These are phyloP conservation scores for Gymnorhina tibicen DNA, from an alignment of 2,113 vertebrate species.

Conservation along the genomic window DNA sequence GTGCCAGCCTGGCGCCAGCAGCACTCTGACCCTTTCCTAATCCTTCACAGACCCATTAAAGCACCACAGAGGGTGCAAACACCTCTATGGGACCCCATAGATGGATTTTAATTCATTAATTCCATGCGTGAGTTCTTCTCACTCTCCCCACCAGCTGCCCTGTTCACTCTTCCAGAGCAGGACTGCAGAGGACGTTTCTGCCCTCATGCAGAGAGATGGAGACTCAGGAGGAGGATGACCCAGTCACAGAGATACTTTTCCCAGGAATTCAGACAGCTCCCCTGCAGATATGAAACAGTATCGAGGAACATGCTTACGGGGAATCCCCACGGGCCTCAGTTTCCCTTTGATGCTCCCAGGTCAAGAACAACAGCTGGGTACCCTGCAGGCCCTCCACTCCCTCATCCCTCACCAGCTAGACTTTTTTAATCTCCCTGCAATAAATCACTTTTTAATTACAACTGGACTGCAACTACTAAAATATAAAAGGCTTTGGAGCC, in stretches of 20 bases:
- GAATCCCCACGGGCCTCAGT: rapidly evolving
- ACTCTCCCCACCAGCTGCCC: background rate
- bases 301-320: background rate
- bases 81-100: background rate
- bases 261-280: background rate
- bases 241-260: background rate
- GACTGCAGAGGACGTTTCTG: rapidly evolving
- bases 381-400: rapidly evolving
- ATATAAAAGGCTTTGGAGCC: background rate
- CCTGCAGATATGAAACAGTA: background rate
- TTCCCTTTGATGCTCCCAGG: background rate
- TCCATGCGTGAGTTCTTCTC: background rate
- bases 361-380: rapidly evolving
- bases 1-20: rapidly evolving
- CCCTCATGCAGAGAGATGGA: background rate
- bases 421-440: background rate
- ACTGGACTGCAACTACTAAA: background rate
- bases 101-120: background rate
- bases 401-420: background rate
- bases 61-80: background rate
- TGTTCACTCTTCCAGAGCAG: background rate
- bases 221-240: background rate
- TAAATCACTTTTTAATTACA: background rate
- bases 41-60: background rate
- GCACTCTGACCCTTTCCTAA: background rate